Percentiles rank a stretch among this genome's conserved stretches.
Conservation (phyloP, 1,140 invertebrate genomes). For the Condylostylus longicornis region DNA sequence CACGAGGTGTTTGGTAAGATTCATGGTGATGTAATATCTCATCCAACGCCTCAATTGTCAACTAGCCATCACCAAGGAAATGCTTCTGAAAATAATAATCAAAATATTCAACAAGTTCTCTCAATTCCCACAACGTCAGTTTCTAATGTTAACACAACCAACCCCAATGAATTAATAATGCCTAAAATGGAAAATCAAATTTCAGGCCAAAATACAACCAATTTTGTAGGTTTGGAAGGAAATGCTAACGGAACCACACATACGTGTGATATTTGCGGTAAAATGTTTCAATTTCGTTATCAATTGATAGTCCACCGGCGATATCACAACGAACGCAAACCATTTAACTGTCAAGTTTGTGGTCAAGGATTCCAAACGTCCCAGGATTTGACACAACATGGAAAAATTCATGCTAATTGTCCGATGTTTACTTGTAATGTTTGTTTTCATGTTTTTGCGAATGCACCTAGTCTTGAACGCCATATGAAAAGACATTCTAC, state of each 20-base stretch:
- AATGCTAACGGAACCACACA: slow-evolving; percentile 48
- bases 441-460: slow-evolving; percentile 60
- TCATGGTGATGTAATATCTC: slow-evolving; percentile 40
- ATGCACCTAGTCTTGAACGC: slow-evolving; percentile 49
- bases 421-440: slow-evolving; percentile 55
- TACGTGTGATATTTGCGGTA: slow-evolving; percentile 67
- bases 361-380: slow-evolving; percentile 63
- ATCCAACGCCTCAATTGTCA: slow-evolving; percentile 23
- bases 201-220: slow-evolving; percentile 35
- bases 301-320: slow-evolving; percentile 65
- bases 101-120: not conserved
- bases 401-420: slow-evolving; percentile 63
- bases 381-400: slow-evolving; percentile 58
- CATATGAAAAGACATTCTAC: slow-evolving; percentile 64
- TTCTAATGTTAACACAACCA: slow-evolving; percentile 18
- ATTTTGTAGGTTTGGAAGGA: slow-evolving; percentile 36
- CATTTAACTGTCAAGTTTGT: slow-evolving; percentile 70
- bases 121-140: slow-evolving; percentile 17
- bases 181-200: slow-evolving; percentile 41
- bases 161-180: slow-evolving; percentile 30
- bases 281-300: slow-evolving; percentile 72
- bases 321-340: slow-evolving; percentile 71
- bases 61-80: too few species aligned
- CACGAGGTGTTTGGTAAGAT: slow-evolving; percentile 77
- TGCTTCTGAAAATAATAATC: not conserved